A percentile compares a stretch with the other conserved stretches of the same genome.
phyloP scores from a whole-genome alignment of 2,797 vertebrate species.

The Cyprinodon diabolis region DNA sequence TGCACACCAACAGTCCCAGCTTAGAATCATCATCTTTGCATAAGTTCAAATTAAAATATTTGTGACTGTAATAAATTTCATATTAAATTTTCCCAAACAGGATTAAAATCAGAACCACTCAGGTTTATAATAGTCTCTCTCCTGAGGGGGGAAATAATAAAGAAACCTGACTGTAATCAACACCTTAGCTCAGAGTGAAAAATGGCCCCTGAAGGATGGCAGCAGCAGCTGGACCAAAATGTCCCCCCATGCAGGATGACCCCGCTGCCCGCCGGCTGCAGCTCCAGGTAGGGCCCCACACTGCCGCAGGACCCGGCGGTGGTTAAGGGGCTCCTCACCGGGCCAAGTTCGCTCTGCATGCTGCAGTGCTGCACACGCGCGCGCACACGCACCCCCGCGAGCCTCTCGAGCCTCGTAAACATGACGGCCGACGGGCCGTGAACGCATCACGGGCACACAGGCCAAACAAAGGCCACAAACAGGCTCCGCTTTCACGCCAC shows the following conservation, averaged over 20 bases:
- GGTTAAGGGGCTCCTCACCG: slow-evolving; percentile 17
- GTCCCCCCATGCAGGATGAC: too few species aligned
- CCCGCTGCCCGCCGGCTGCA: too few species aligned
- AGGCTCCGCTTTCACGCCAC: background rate
- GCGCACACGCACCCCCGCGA: slow-evolving; percentile 6
- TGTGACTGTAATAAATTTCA: too few species aligned
- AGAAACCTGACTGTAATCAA: background rate
- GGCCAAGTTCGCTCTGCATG: slow-evolving; percentile 41
- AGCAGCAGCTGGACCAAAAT: background rate
- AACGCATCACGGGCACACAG: slow-evolving; percentile 4
- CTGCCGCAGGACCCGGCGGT: slow-evolving; percentile 10
- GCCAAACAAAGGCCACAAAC: background rate
- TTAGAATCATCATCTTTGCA: background rate
- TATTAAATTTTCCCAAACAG: background rate
- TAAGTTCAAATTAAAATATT: background rate
- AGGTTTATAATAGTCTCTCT: background rate
- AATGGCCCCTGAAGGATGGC: background rate
- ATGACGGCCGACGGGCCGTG: slow-evolving; percentile 19
- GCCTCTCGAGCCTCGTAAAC: slow-evolving; percentile 20
- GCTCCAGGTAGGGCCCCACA: background rate
- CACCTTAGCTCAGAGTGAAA: background rate
- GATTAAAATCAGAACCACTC: background rate
- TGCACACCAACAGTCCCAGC: too few species aligned
- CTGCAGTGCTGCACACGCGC: slow-evolving; percentile 48
- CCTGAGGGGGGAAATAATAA: background rate